These are phyloP conservation scores for Pseudococcus jackbeardsleyi DNA, from an alignment of 2,888 invertebrate genomes.

Conservation along the genomic window DNA sequence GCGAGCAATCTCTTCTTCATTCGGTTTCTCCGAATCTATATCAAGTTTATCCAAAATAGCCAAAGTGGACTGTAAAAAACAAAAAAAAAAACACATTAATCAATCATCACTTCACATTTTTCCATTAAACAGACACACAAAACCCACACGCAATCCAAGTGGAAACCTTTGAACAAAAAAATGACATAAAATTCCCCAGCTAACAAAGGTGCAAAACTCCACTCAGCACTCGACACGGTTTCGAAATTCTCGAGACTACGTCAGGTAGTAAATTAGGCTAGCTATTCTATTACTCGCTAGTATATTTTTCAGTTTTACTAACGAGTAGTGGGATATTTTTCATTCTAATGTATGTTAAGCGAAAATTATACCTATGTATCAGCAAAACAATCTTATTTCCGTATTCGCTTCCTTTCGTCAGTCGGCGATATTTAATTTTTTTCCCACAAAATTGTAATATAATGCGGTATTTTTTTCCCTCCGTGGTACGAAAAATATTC, in stretches of 20 bases:
- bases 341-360: not conserved
- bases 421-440: conserved; percentile 20
- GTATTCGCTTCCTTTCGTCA: conserved; percentile 28
- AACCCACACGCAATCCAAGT: not conserved
- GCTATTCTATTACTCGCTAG: not conserved
- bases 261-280: not conserved
- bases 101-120: not conserved
- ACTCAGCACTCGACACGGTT: not conserved
- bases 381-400: conserved; percentile 40
- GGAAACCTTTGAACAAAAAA: not conserved
- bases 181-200: not conserved
- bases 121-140: too few species aligned
- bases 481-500: not conserved
- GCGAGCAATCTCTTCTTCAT: conserved; percentile 92
- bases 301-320: not conserved
- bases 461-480: not conserved
- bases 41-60: conserved; percentile 96
- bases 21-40: conserved; percentile 91
- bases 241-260: not conserved
- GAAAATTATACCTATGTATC: conserved; percentile 36
- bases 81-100: conserved; percentile 22
- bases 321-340: not conserved
- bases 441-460: not conserved
- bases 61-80: conserved; percentile 83
- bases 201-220: not conserved